Base-by-base conservation (phyloP, 2,797 vertebrate genomes). In the Karalla daura region DNA sequence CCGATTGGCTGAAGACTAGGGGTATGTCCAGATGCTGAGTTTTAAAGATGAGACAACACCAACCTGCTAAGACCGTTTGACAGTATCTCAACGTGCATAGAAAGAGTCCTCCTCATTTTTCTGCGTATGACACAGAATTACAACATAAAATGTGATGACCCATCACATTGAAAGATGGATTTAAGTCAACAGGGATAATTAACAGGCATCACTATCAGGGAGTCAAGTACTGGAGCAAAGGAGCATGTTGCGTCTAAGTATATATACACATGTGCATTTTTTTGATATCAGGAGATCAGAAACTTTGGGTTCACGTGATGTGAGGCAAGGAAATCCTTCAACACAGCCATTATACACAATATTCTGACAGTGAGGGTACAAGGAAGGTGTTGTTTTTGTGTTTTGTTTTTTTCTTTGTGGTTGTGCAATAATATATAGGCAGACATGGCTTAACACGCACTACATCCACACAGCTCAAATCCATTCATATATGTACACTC, bases 171-270 rank as follows among this genome's bases (percentile, higher is more conserved):
- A 21, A 32, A 25, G 50, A 49, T 47, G 8, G 50, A 21, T 17
- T 46, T 63, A 33, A 70, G 70, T 50, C 33, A 44, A 71, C 47
- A 63, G 32, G 35, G 36, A 21, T 17, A n/a, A 18, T n/a, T 55
- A 30, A 61, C 64, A 45, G 23, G 69, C 51, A 55, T 73, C 55
- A 65, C 40, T 69, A 76, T 4, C 33, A 70, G 25, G 81, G 40
- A 80, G 74, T 91, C 83, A 90, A 90, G 84, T 88, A 85, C 70
- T 85, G 82, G 67, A 86, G 81, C 79, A 83, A 75, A 83, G 76
- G 70, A 86, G 63, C 65, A 76, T 58, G 41, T 74, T 65, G 70
- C 54, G 65, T 63, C 63, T 68, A 78, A 59, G 63, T 68, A 84
- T 81, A 60, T 85, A 80, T 85, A 81, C 71, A 87, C 74, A 87